Conservation (phyloP, 2,888 invertebrate genomes). For the Perdita meconis region DNA sequence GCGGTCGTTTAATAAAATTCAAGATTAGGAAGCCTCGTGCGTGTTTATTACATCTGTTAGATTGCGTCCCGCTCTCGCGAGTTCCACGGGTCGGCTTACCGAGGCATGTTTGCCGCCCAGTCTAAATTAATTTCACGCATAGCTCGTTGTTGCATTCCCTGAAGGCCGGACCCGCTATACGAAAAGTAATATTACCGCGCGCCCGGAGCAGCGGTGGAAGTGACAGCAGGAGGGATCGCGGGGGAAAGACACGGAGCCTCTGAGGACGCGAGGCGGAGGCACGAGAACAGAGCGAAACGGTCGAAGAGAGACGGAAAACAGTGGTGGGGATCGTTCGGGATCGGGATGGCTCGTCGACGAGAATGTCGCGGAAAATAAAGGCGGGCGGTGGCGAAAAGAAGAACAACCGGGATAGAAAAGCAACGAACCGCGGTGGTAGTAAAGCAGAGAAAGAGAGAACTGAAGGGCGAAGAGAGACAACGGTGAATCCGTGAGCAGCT, state of each 20-base stretch:
- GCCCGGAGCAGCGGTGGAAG: slow-evolving; percentile 45
- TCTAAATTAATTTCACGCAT: slow-evolving; percentile 70
- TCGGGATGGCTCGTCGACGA: slow-evolving; percentile 17
- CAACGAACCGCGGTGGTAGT: background rate
- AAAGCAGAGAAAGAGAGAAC: slow-evolving; percentile 7
- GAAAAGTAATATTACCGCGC: slow-evolving; percentile 67
- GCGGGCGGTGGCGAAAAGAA: slow-evolving; percentile 29
- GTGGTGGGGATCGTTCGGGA: slow-evolving; percentile 3
- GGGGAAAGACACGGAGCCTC: background rate
- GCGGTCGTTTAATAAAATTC: slow-evolving; percentile 44
- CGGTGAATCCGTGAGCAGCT: slow-evolving; percentile 14
- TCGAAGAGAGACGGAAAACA: background rate
- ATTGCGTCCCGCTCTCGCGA: slow-evolving; percentile 33
- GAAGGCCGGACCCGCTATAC: slow-evolving; percentile 54
- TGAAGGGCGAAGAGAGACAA: slow-evolving; percentile 12
- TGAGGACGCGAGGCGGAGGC: slow-evolving; percentile 4
- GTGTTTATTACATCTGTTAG: slow-evolving; percentile 59
- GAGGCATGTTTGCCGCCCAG: slow-evolving; percentile 60
- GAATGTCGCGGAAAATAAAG: slow-evolving; percentile 54
- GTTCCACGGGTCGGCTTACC: slow-evolving; percentile 50
- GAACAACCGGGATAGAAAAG: background rate
- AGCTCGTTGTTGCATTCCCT: slow-evolving; percentile 69
- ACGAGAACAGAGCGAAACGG: background rate
- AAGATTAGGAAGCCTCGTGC: slow-evolving; percentile 31
- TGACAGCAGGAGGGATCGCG: slow-evolving; percentile 37